Base-by-base conservation (phyloP, 1,140 invertebrate species). In the Tyrophagus putrescentiae region DNA sequence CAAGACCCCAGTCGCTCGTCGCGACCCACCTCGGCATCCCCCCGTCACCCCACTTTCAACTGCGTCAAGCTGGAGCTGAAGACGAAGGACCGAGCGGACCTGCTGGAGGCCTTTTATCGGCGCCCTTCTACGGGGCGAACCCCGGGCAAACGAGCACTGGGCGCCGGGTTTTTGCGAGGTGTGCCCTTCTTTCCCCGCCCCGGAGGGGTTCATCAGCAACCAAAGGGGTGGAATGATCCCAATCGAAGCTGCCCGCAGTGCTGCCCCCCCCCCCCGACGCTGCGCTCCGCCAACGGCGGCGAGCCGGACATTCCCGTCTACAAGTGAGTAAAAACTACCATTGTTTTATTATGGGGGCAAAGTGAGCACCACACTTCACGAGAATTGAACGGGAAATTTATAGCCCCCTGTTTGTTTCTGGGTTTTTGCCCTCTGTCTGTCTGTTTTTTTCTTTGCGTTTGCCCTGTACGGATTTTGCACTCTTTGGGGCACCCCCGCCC, bases 191-290 rank as follows among this genome's bases (percentile, higher is more conserved):
- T 98, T 72, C 94, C 94, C 5, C 79, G 78, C 56, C 65, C n/a
- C 81, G 7, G 72, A 76, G 68, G 73, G 58, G 58, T 66, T 66
- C 33, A 66, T 57, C 52, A 61, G 62, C 27, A 61, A 62, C 45
- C 60, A 64, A 76, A n/a, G n/a, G 89, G 94, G 68, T 99, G 96
- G 96, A 98, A 98, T 75, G 96, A 99, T 77, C 93, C 96, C 9
- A 99, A 75, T 98, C 94, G 3, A 96, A 98, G 73, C 74, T 99
- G 41, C 95, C n/a, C 98, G 71, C 96, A 99, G 69, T 98, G 93
- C 71, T 98, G 95, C 71, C 77, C 99, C n/a, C n/a, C n/a, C n/a
- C n/a, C n/a, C n/a, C n/a, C n/a, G n/a, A 96, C 93, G 2, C 74
- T 98, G 34, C 73, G 93, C 57, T 91, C 86, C 7, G 92, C 90